A percentile compares a stretch with the other conserved stretches of the same genome.
These are phyloP conservation scores for Lindbergichthys nudifrons DNA, from an alignment of 2,797 vertebrate genomes.

Conservation along the genomic window DNA sequence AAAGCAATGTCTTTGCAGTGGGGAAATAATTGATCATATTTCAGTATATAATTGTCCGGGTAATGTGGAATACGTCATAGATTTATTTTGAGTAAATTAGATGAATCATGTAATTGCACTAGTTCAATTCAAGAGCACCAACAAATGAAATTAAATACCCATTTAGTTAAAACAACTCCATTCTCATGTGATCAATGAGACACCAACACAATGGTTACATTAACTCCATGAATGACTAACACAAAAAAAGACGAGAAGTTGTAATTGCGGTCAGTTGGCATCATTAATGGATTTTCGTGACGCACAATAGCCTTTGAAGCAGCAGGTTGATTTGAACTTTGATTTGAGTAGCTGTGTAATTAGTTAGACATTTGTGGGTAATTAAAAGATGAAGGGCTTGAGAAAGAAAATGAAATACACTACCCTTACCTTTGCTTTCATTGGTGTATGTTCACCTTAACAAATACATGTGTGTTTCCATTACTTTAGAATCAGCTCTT, in stretches of 20 bases:
- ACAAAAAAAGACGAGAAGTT: constrained; percentile 11
- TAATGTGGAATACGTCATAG: background rate
- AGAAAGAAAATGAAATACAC: no score
- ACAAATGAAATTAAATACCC: no score
- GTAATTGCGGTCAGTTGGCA: constrained; percentile 21
- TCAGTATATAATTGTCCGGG: background rate
- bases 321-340: constrained; percentile 7
- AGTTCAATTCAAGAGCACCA: no score
- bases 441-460: no score
- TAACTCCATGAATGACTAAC: no score
- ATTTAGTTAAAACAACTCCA: background rate
- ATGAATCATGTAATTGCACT: background rate
- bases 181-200: background rate
- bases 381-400: no score
- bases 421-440: no score
- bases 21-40: background rate
- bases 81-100: background rate
- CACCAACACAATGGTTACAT: background rate
- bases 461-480: no score
- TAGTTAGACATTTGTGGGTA: no score
- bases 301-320: background rate
- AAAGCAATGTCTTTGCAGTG: background rate
- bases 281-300: constrained; percentile 14
- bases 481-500: no score
- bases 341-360: background rate